Conservation (phyloP, 2,888 invertebrate species). For the Idaea dimidiata region DNA sequence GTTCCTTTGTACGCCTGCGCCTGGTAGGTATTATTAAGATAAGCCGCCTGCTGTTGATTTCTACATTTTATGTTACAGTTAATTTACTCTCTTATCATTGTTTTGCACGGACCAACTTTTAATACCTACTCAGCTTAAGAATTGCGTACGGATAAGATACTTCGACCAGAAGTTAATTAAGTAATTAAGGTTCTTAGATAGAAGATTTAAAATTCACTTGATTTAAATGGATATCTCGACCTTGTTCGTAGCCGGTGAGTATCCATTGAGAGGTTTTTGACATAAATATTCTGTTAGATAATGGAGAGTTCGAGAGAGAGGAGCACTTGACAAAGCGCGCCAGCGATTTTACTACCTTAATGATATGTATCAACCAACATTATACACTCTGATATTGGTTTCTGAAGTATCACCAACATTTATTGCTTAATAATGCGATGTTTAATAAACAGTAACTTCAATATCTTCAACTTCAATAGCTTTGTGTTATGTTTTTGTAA, state of each 20-base stretch:
- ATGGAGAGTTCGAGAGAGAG: slow-evolving; percentile 12
- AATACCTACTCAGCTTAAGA: background rate
- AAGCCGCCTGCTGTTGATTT: too few species aligned
- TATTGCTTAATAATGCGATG: background rate
- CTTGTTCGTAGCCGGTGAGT: background rate
- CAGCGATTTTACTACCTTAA: slow-evolving; percentile 3
- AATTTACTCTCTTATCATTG: background rate
- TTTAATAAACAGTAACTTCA: background rate
- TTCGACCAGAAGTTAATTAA: background rate
- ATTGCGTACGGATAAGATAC: background rate
- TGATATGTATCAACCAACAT: background rate
- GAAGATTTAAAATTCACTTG: slow-evolving; percentile 2
- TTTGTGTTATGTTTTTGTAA: background rate
- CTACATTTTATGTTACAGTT: background rate
- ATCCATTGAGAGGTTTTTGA: slow-evolving; percentile 9
- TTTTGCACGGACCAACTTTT: background rate
- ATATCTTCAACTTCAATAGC: background rate
- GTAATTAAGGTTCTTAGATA: background rate
- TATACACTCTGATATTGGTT: background rate
- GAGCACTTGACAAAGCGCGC: slow-evolving; percentile 6
- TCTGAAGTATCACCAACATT: background rate
- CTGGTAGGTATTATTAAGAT: too few species aligned
- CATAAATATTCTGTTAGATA: slow-evolving; percentile 20
- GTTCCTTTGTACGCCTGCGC: too few species aligned
- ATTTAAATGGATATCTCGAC: background rate